These are phyloP conservation scores for Odontesthes bonariensis DNA, from an alignment of 2,113 vertebrate species.

Conservation along the genomic window DNA sequence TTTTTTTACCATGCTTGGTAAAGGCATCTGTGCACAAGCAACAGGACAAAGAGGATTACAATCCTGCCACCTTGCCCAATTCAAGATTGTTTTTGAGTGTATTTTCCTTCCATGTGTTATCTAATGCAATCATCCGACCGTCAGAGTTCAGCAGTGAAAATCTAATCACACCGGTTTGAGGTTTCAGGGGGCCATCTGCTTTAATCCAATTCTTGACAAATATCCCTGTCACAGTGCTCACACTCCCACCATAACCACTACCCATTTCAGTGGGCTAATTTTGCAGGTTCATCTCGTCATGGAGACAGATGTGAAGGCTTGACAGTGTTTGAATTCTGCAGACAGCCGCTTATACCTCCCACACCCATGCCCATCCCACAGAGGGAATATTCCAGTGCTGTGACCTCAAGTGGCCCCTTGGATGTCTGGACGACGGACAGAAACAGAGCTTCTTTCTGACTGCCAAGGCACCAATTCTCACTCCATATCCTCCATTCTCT, in stretches of 20 bases:
- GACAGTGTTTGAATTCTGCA: constrained; percentile 52
- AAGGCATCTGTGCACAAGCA: constrained; percentile 15
- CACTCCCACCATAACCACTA: constrained; percentile 50
- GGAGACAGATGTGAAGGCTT: constrained; percentile 47
- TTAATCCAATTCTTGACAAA: constrained; percentile 75
- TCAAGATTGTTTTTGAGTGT: constrained; percentile 44
- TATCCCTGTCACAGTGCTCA: constrained; percentile 59
- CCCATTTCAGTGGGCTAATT: constrained; percentile 62
- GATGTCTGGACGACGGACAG: constrained; percentile 48
- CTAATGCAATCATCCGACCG: constrained; percentile 75
- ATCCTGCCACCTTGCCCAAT: constrained; percentile 31
- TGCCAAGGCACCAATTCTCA: constrained; percentile 41
- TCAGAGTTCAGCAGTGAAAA: constrained; percentile 70
- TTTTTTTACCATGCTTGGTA: background rate
- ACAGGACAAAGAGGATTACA: constrained; percentile 34
- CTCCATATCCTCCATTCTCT: constrained; percentile 53
- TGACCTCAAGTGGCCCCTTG: constrained; percentile 28
- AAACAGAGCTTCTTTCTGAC: constrained; percentile 55
- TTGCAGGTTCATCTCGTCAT: constrained; percentile 70
- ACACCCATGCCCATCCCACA: constrained; percentile 59
- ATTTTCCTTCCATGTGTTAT: constrained; percentile 43
- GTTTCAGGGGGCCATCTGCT: constrained; percentile 74
- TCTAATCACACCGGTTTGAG: constrained; percentile 73
- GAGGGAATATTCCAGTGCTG: constrained; percentile 56
- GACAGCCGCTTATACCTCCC: constrained; percentile 47